Base-by-base conservation (phyloP, 2,113 vertebrate species). In the Myrmecophaga tridactyla region DNA sequence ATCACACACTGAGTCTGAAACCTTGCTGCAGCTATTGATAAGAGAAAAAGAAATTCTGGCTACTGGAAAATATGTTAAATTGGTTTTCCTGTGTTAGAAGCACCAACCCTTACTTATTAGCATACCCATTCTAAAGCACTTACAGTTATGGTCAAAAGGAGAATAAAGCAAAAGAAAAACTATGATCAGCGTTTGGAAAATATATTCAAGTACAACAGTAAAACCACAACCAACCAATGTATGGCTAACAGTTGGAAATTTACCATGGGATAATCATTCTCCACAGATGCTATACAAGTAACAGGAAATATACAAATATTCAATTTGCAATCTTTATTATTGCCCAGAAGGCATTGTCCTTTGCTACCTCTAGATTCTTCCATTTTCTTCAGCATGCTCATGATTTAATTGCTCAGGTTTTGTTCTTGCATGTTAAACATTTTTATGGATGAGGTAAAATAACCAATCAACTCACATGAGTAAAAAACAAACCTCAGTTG, bases 381-480 rank as follows among this genome's bases (percentile, higher is more conserved):
- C 41, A 25, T 23, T 86, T 78, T 88, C 56, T 91, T 65, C 27
- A 53, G 65, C 87, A n/a, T 21, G 60, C 63, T 77, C 17, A 29
- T 21, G 34, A 51, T 6, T 86, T 48, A 17, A 29, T 36, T 58
- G 43, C 14, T 86, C 41, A 46, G 25, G 27, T 7, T 46, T 43
- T 60, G 17, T 29, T 89, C 82, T 41, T 60, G 67, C 58, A 1
- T 9, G 6, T 9, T 80, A 41, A 56, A 43, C 31, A 51, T 76
- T 88, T 92, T 78, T 69, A 73, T 84, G 46, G 6, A 23, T 36
- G 17, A 96, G 12, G 17, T 20, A 82, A 81, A 93, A 53, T 65
- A n/a, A 15, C 3, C 3, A 65, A 48, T 34, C 6, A 36, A n/a
- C 1, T 88, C 41, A 34, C 34, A 1, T 7, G 14, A 77, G 34